Base-by-base conservation (phyloP, 2,888 invertebrate species). In the Cheilosia vernalis region DNA sequence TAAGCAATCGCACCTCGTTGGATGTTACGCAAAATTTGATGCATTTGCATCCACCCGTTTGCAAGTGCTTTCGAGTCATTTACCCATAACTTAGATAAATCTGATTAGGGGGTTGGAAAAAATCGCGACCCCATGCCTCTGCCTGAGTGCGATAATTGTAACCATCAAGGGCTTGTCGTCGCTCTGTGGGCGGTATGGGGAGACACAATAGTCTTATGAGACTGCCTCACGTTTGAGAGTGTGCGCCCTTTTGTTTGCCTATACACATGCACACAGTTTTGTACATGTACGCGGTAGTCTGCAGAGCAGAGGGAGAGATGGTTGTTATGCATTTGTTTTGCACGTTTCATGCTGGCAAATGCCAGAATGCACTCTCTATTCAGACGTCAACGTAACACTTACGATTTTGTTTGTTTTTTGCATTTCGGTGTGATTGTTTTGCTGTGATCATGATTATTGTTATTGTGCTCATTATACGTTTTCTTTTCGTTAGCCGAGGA, bases 81-180 rank as follows among this genome's bases (percentile, higher is more conserved):
- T 73, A 49, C 15, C 72, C 60, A n/a, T n/a, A 19, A 83, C 55
- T 40, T 42, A 63, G 47, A 83, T 73, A 79, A 60, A 67, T 42
- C 61, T 27, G 19, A 74, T 63, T 17, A 69, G 64, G 76, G 49
- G 21, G 55, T 55, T 24, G 10, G 19, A 33, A 51, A 73, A 73
- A 78, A 60, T 61, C 49, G 24, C 49, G 47, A 69, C 27, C 42
- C 51, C 30, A n/a, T 47, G n/a, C 51, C 53, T 44, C 47, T 24
- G 67, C 69, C 56, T 74, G 73, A 74, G 80, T 84, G 80, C 66
- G 80, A 84, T 84, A 84, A 84, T 84, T 84, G 76, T 80, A 63
- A 58, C 74, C 58, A 42, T 70, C 64, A 69, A 72, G 66, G 66
- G 77, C 42, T 72, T 69, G 49, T 53, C 15, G 10, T 49, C n/a